Conservation (phyloP, 2,797 vertebrate species). For the Vipera ursinii region DNA sequence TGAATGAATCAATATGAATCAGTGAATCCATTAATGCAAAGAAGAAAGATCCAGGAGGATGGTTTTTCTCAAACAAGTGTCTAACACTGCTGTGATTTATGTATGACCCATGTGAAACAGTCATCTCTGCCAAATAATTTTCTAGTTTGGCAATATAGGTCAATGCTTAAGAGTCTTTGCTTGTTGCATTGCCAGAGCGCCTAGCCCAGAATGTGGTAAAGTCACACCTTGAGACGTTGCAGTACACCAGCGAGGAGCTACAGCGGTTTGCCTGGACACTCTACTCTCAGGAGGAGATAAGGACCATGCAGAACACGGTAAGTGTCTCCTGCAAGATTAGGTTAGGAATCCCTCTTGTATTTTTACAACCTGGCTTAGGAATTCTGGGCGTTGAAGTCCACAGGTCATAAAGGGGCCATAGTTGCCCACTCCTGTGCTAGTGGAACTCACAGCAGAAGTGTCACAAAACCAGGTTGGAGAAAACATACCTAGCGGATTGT, state of each 20-base stretch:
- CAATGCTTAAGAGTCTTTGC: neutral
- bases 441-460: neutral
- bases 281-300: constrained; percentile 83
- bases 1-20: neutral
- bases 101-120: neutral
- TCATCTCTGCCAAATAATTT: neutral
- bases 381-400: no score
- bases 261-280: constrained; percentile 83
- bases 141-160: neutral
- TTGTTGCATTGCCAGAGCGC: neutral
- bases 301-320: constrained; percentile 84
- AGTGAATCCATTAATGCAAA: neutral
- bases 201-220: constrained; percentile 85
- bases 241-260: constrained; percentile 86
- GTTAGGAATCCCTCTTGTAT: neutral
- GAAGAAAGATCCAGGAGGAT: neutral
- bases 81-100: neutral
- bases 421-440: neutral
- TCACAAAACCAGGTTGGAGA: neutral
- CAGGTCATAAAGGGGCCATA: no score
- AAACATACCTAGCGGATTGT: neutral
- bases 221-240: constrained; percentile 87
- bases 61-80: neutral
- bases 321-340: fast-evolving
- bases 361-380: no score